Evolutionary conservation across 2,888 invertebrate species (phyloP).

Genomic region (Apamea sordens): DNA sequence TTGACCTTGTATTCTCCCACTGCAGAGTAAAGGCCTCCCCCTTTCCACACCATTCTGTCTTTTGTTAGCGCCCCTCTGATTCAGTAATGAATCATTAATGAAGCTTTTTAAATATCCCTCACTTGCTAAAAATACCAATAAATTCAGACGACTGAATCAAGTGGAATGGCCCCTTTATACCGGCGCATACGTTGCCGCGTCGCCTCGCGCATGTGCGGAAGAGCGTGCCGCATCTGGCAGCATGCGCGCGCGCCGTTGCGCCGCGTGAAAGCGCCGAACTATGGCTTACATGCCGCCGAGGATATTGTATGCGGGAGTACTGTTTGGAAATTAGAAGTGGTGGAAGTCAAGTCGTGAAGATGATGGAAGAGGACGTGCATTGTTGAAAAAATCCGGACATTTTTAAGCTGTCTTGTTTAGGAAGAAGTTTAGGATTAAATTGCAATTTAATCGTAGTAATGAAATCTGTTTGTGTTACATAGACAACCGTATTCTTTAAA

Average conservation of each 20-base stretch:
- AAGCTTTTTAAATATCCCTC: neutral
- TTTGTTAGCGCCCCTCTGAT: neutral
- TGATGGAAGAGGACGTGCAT: conserved; percentile 9
- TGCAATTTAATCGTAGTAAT: neutral
- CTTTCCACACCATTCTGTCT: too few relatives aligned
- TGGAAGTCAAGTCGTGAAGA: conserved; percentile 21
- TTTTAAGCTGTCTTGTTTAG: too few relatives aligned
- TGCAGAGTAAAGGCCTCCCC: too few relatives aligned
- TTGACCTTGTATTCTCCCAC: too few relatives aligned
- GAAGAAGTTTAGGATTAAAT: neutral
- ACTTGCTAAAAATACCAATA: neutral
- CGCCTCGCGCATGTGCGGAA: conserved; percentile 63
- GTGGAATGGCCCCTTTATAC: conserved; percentile 15
- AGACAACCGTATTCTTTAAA: neutral
- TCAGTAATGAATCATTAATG: neutral
- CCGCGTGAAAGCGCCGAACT: conserved; percentile 45
- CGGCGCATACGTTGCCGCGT: conserved; percentile 22
- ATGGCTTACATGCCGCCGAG: conserved; percentile 55
- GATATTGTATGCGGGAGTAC: conserved; percentile 38
- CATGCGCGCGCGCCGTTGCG: conserved; percentile 60
- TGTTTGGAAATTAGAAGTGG: conserved; percentile 18
- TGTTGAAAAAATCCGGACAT: neutral
- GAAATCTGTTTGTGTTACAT: neutral
- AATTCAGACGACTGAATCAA: neutral
- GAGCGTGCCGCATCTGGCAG: conserved; percentile 78